Evolutionary conservation across 2,797 vertebrate species (phyloP), one percentile per base, ranked within the genome.

Genomic region (Sebastes vulpes): DNA sequence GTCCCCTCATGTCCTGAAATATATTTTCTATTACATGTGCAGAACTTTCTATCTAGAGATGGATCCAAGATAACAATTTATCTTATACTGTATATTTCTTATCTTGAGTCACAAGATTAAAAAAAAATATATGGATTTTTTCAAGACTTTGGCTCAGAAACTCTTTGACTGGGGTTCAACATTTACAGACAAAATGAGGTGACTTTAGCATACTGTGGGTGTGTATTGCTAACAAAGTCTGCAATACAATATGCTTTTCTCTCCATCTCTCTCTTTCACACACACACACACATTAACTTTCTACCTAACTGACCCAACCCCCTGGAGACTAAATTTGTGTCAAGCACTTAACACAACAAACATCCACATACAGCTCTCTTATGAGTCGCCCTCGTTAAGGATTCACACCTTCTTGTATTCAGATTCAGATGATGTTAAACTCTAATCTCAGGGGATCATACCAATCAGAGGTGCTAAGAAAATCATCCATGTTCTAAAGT

Each of bases 391-490:
- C 56, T 67, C 32, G 6, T 74, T 16, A 38, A 60, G 12, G 9
- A 54, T 71, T 86, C 75, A 77, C 83, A 86, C 83, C 65, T 83
- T 4, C 3, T 52, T 50, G 23, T 23, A 2, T 75, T 54, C 7
- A 61, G 35, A 4, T 42, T 52, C 63, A 56, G 59, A 54, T 14
- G 28, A 31, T 16, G 52, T 26, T 48, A 54, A 61, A 23, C 54
- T 29, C 12, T 11, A 2, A 8, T 69, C 79, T 72, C 87, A 60
- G 59, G 35, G 87, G 46, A 25, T 54, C 12, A 0, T 6, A 53
- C 56, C 77, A 84, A 70, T 82, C 74, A 46, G 42, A 82, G 73
- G 84, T 82, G 84, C 73, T 26, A 74, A 68, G 52, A 52, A 70
- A 79, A 63, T 67, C 58, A 69, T 53, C n/a, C 35, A 11, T 9